A percentile compares a stretch with the other conserved stretches of the same genome.
phyloP scores from a whole-genome alignment of 2,797 vertebrate genomes.

The Meriones psammophilus region DNA sequence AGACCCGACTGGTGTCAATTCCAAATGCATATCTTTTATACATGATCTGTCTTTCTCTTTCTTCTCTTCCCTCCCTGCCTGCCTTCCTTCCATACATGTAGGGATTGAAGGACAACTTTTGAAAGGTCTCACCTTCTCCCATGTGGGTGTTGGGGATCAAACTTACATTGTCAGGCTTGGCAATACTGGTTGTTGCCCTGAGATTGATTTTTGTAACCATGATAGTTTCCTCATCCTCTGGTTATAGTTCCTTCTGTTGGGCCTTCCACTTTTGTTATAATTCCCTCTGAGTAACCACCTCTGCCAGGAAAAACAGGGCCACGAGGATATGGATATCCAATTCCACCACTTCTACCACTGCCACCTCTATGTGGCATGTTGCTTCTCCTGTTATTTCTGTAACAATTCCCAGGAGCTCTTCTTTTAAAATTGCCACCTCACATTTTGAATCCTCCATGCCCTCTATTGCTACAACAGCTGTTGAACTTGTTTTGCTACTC shows the following conservation, averaged over 20 bases:
- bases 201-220: constrained; percentile 98
- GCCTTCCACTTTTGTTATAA: constrained; percentile 93
- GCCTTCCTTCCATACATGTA: not conserved
- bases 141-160: not conserved
- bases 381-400: constrained; percentile 93
- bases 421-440: constrained; percentile 97
- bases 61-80: too few species aligned
- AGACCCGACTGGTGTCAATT: constrained; percentile 89
- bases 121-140: not conserved
- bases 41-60: too few species aligned
- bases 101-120: not conserved
- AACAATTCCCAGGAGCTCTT: constrained; percentile 95
- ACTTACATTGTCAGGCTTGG: not conserved
- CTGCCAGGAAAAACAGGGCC: constrained; percentile 93
- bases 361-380: constrained; percentile 91
- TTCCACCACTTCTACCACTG: constrained; percentile 87
- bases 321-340: constrained; percentile 90
- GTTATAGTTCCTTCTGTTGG: constrained; percentile 93
- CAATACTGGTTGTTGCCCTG: constrained; percentile 99
- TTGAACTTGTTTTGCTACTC: constrained; percentile 97
- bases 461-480: constrained; percentile 92
- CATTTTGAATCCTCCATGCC: constrained; percentile 95
- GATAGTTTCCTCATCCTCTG: constrained; percentile 94
- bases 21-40: constrained; percentile 58
- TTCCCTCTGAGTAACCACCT: too few species aligned